Evolutionary conservation across 2,113 vertebrate species (phyloP), one percentile per base, ranked within the genome.

Genomic region (Nicator chloris): DNA sequence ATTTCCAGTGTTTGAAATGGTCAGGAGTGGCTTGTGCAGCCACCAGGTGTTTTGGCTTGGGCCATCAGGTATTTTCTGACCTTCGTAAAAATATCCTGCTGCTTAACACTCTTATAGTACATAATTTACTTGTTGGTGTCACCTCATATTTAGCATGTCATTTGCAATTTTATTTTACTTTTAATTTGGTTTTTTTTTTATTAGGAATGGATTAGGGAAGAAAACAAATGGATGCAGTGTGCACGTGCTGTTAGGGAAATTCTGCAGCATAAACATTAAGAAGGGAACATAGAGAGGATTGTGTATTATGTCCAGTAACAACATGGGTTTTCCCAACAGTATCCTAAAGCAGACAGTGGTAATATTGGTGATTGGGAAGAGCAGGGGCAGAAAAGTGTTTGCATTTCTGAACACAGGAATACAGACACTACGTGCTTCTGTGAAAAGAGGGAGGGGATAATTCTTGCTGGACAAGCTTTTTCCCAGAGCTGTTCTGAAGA

Each of bases 141-240:
- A 45, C 31, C 40, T 89, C 19, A 24, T 30, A 33, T 15, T 35
- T 33, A 31, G 10, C 6, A 6, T 28, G 13, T 11, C 15, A 37
- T 68, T 71, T 66, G 24, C 7, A 33, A n/a, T 45, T 78, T 44
- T 26, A 37, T 51, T 45, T 35, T 1, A 53, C 21, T 3, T 33
- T 60, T 31, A 13, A 9, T 11, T 64, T 19, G 15, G 11, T 15
- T 18, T 28, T n/a, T 57, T 53, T 18, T 47, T 49, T 40, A 11
- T n/a, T 86, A 39, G 20, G 18, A 63, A 59, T 10, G 21, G 26
- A 31, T 39, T 47, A 44, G 19, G 21, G 31, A 37, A 53, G 14
- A 6, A 57, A 90, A 31, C 16, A 59, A 47, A 30, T 17, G 57
- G n/a, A 59, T 30, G n/a, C 13, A 53, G 13, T 0, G 0, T 28